Evolutionary conservation across 2,888 invertebrate species (phyloP).

Genomic region (Corythucha ciliata): DNA sequence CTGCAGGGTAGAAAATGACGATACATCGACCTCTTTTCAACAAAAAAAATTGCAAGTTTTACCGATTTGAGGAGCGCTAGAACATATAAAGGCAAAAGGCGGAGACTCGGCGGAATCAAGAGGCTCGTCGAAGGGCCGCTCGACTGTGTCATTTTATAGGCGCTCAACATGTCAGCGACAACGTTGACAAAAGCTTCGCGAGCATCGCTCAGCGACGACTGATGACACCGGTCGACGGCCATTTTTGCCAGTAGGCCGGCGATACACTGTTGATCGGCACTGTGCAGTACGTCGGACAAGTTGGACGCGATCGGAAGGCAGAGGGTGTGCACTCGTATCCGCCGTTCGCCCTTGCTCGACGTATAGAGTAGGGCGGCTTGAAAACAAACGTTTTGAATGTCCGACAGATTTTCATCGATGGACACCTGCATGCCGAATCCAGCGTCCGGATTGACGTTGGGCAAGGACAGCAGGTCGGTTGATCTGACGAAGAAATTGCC

Average conservation of each 20-base stretch:
- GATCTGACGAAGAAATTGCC: slow-evolving; percentile 99
- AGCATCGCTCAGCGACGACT: slow-evolving; percentile 81
- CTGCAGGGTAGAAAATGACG: slow-evolving; percentile 44
- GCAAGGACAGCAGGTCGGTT: slow-evolving; percentile 87
- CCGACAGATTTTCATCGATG: slow-evolving; percentile 82
- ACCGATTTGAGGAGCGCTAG: slow-evolving; percentile 81
- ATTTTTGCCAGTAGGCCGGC: slow-evolving; percentile 89
- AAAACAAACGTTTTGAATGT: slow-evolving; percentile 84
- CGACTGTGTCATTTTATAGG: slow-evolving; percentile 55
- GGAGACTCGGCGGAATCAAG: slow-evolving; percentile 64
- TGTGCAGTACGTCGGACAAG: slow-evolving; percentile 73
- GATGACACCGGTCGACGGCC: slow-evolving; percentile 86
- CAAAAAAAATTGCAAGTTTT: slow-evolving; percentile 38
- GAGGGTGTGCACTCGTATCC: slow-evolving; percentile 95
- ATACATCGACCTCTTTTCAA: not conserved
- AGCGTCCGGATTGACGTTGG: slow-evolving; percentile 96
- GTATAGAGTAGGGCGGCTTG: slow-evolving; percentile 97
- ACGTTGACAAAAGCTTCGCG: slow-evolving; percentile 94
- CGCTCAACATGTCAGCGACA: slow-evolving; percentile 75
- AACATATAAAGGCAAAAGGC: slow-evolving; percentile 79
- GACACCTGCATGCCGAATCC: slow-evolving; percentile 97
- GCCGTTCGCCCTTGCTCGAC: slow-evolving; percentile 85
- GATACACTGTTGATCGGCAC: slow-evolving; percentile 90
- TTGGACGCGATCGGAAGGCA: slow-evolving; percentile 83
- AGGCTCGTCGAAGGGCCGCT: slow-evolving; percentile 50